These are phyloP conservation scores for Dryobotodes eremita DNA, from an alignment of 2,888 invertebrate species.

Conservation along the genomic window DNA sequence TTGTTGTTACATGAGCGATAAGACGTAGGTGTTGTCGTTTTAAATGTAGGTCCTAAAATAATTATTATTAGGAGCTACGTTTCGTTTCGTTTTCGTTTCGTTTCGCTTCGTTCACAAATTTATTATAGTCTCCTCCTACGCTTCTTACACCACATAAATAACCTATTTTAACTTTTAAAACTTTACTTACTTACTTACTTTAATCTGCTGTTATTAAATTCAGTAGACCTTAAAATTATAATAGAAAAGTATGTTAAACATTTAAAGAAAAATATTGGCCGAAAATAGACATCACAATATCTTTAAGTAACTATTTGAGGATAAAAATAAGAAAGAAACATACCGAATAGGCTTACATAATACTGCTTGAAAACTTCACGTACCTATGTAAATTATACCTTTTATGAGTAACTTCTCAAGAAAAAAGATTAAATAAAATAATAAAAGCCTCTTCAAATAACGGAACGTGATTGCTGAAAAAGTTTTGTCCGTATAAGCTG, in stretches of 20 bases:
- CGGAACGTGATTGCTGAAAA: conserved; percentile 15
- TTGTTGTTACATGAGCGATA: conserved; percentile 31
- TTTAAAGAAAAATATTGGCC: neutral
- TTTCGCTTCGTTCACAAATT: neutral
- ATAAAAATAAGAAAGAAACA: neutral
- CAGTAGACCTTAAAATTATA: neutral
- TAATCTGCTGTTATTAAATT: neutral
- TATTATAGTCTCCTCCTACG: neutral
- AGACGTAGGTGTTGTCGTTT: conserved; percentile 11
- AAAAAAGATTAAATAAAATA: neutral
- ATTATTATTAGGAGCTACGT: neutral
- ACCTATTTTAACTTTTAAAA: neutral
- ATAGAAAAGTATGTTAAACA: neutral
- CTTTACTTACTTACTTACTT: no score
- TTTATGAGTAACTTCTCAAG: neutral
- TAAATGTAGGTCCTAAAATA: neutral
- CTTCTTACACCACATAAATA: neutral
- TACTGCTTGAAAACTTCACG: neutral
- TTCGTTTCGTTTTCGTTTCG: no score
- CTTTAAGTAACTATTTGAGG: neutral
- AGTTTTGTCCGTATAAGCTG: conserved; percentile 4
- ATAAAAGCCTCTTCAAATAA: conserved; percentile 28
- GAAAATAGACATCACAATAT: neutral
- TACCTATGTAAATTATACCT: neutral
- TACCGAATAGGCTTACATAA: neutral